A percentile compares a stretch with the other conserved stretches of the same genome.
Conservation (phyloP, 2,797 vertebrate species). For the Molossus molossus region DNA sequence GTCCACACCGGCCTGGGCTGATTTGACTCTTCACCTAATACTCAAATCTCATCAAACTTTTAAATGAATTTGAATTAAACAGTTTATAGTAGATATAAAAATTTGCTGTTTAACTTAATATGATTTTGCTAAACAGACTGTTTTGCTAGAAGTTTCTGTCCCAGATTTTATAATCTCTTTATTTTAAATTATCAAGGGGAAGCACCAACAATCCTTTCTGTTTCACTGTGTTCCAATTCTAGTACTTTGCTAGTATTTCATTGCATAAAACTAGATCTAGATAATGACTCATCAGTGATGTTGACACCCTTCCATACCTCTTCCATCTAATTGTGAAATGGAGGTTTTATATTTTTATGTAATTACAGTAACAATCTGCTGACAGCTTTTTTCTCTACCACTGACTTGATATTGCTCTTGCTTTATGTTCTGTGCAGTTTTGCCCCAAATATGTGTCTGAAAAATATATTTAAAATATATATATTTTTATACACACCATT, state of each 20-base stretch:
- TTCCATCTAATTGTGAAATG: conserved; percentile 40
- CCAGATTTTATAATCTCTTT: conserved; percentile 42
- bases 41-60: conserved; percentile 64
- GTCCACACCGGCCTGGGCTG: background rate
- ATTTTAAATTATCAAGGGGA: conserved; percentile 22
- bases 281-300: background rate
- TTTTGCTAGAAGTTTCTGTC: conserved; percentile 42
- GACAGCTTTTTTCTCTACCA: background rate
- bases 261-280: background rate
- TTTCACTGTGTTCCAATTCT: background rate
- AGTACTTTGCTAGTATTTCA: conserved; percentile 3
- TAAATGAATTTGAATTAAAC: conserved; percentile 41
- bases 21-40: conserved; percentile 47
- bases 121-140: background rate
- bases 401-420: background rate
- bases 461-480: background rate
- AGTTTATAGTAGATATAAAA: background rate
- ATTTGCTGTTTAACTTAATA: conserved; percentile 22
- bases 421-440: background rate
- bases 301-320: background rate
- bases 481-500: background rate
- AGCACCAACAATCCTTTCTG: background rate
- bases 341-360: conserved; percentile 21
- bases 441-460: background rate
- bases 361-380: conserved; percentile 24